Base-by-base conservation (phyloP, 1,140 invertebrate species). In the Hycleus cichorii region DNA sequence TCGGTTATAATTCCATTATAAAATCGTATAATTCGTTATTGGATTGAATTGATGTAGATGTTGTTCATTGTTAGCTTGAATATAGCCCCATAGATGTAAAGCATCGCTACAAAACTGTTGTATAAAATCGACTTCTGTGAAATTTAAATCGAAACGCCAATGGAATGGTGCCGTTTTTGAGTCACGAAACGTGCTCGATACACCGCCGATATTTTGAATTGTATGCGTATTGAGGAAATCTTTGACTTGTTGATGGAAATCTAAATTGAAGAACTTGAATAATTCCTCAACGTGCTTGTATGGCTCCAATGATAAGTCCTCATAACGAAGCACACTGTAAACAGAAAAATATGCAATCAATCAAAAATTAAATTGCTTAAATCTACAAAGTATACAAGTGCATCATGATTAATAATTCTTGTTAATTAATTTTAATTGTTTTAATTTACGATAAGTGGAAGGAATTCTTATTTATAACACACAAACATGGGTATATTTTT, bases 61-160 rank as follows among this genome's bases (percentile, higher is more conserved):
- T 39, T 74, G 76, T 9, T 74, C 72, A 57, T 82, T 81, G 3
- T 65, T 55, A n/a, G 79, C 78, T 45, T 70, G 68, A 8, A 74
- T 70, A 58, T 92, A 93, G n/a, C 90, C 90, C 89, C 90, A 92
- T 39, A 87, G 68, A 49, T 80, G 76, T 87, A 93, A 89, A 0
- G 90, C 88, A 59, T 84, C 77, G 48, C 75, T 76, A 69, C 91
- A 93, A 0, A 75, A 77, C 60, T 78, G 75, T 75, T 89, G 80
- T 46, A 84, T 83, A 32, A 61, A 62, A n/a, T 81, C 77, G 24
- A 90, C 83, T 71, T 88, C 85, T 7, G 82, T 78, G 49, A 80
- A 84, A 56, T 83, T 80, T 32, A 92, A 76, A 65, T 90, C 86
- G 44, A 78, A 81, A 60, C 84, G 85, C 91, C 91, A 93, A 69